Evolutionary conservation across 1,140 invertebrate genomes (phyloP).

Genomic region (Asbolus verrucosus): DNA sequence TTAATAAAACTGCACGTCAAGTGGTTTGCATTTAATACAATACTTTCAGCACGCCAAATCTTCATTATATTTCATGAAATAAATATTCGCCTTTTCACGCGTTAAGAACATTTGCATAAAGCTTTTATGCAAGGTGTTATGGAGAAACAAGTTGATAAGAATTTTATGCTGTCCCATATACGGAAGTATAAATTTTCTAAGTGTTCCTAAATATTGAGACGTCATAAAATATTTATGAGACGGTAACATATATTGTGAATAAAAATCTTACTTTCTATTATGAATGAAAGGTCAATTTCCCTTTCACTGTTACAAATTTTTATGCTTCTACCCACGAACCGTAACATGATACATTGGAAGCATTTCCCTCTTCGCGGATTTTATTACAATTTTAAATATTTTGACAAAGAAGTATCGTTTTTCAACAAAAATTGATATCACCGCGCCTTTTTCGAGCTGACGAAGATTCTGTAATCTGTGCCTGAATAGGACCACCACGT

Average conservation of each 20-base stretch:
- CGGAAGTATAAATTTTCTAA: conserved; percentile 17
- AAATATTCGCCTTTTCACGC: not conserved
- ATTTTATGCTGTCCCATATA: not conserved
- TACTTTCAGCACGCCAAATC: conserved; percentile 19
- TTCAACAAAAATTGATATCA: too few species aligned
- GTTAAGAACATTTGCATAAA: not conserved
- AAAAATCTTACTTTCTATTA: conserved; percentile 22
- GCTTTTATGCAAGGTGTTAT: too few species aligned
- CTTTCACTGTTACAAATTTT: not conserved
- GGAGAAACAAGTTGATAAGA: not conserved
- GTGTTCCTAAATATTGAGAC: not conserved
- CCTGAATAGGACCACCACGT: too few species aligned
- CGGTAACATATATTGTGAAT: conserved; percentile 2
- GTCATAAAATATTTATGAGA: conserved; percentile 13
- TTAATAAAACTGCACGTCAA: conserved; percentile 17
- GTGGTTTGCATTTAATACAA: not conserved
- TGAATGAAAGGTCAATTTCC: conserved; percentile 1
- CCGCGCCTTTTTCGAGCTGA: too few species aligned
- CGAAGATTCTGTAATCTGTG: too few species aligned
- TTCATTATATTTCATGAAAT: conserved; percentile 16
- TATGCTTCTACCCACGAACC: not conserved
- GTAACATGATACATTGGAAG: not conserved
- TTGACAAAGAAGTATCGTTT: too few species aligned
- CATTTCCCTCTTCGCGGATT: not conserved
- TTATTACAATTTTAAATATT: too few species aligned